These are phyloP conservation scores for Lampris megalopsis DNA, from an alignment of 2,113 vertebrate species.

Conservation along the genomic window DNA sequence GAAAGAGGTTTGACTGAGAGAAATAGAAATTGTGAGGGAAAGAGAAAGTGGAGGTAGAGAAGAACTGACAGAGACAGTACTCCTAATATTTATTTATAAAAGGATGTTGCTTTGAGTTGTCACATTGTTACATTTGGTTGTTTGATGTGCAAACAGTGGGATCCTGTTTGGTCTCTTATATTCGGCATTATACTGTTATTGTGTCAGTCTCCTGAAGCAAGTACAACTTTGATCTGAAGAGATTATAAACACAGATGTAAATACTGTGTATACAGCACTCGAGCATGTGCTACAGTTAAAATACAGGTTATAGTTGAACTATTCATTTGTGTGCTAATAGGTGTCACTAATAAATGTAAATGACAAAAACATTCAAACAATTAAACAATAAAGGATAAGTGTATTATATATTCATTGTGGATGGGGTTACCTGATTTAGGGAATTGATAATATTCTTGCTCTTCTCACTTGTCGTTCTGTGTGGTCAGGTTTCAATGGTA, in stretches of 20 bases:
- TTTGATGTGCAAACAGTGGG: constrained; percentile 72
- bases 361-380: neutral
- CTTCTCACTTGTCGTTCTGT: constrained; percentile 21
- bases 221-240: neutral
- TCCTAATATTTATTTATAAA: constrained; percentile 15
- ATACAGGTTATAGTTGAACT: neutral
- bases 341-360: neutral
- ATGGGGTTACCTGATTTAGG: no score
- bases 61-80: neutral
- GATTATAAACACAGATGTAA: constrained; percentile 40
- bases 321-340: neutral
- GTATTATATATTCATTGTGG: neutral
- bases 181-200: constrained; percentile 1
- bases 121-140: constrained; percentile 51
- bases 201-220: constrained; percentile 17
- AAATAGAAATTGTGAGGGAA: neutral
- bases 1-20: neutral
- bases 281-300: constrained; percentile 4
- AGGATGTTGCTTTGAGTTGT: constrained; percentile 10
- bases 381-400: neutral
- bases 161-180: constrained; percentile 42
- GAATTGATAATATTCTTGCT: neutral
- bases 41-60: neutral
- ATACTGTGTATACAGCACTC: constrained; percentile 27
- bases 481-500: constrained; percentile 90